Conservation (phyloP, 2,797 vertebrate genomes). For the Xenentodon cancila region DNA sequence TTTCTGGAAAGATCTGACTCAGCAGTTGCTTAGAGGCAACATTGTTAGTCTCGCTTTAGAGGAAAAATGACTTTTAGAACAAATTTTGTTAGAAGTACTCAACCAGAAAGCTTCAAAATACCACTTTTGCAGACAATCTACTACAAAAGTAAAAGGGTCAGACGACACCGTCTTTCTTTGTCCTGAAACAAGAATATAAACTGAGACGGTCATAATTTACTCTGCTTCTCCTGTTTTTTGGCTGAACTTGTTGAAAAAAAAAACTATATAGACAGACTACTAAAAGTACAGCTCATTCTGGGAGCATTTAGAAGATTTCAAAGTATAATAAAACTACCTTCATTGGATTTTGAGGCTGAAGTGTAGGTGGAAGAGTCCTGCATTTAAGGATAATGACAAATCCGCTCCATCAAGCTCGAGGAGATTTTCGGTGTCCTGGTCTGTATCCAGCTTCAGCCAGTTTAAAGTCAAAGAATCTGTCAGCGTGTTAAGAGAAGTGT, state of each 20-base stretch:
- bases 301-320: slow-evolving; percentile 72
- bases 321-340: slow-evolving; percentile 69
- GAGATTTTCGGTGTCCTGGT: slow-evolving; percentile 70
- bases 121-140: slow-evolving; percentile 20
- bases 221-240: slow-evolving; percentile 6
- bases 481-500: slow-evolving; percentile 22
- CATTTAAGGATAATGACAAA: slow-evolving; percentile 82
- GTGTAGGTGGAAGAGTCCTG: slow-evolving; percentile 71
- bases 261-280: too few relatives aligned
- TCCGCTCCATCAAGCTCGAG: slow-evolving; percentile 64
- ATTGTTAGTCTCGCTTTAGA: slow-evolving; percentile 39
- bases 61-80: slow-evolving; percentile 50
- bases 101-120: slow-evolving; percentile 38
- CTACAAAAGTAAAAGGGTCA: slow-evolving; percentile 63
- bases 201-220: background rate
- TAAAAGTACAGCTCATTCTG: slow-evolving; percentile 48
- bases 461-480: slow-evolving; percentile 48
- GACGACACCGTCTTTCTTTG: too few relatives aligned
- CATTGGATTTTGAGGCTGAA: slow-evolving; percentile 65
- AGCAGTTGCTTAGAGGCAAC: slow-evolving; percentile 48
- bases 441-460: slow-evolving; percentile 60
- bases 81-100: slow-evolving; percentile 53
- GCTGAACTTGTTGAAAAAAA: background rate
- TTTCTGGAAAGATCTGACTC: slow-evolving; percentile 70
- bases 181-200: too few relatives aligned